Evolutionary conservation across 2,888 invertebrate species (phyloP).

Genomic region (Augochlorella aurata): DNA sequence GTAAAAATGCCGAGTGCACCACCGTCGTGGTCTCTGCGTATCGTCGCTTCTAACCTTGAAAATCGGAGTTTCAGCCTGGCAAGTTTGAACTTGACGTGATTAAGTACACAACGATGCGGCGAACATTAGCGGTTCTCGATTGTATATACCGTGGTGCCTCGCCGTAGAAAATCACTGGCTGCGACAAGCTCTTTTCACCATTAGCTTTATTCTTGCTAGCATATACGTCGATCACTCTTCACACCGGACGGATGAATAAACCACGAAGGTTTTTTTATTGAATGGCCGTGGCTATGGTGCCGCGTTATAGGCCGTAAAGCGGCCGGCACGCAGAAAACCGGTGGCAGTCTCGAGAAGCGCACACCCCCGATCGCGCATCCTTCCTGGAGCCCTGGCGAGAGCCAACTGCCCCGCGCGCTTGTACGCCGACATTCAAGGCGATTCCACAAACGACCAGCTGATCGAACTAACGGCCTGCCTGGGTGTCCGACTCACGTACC

Average conservation of each 20-base stretch:
- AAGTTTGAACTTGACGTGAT: conserved; percentile 4
- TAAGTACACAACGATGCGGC: conserved; percentile 24
- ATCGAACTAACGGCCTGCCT: conserved; percentile 36
- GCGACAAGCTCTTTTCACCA: not conserved
- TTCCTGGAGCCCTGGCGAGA: conserved; percentile 73
- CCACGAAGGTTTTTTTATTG: conserved; percentile 22
- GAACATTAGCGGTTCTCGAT: conserved; percentile 8
- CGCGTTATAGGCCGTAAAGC: conserved; percentile 58
- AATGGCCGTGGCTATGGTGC: conserved; percentile 53
- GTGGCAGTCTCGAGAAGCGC: conserved; percentile 52
- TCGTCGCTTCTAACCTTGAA: conserved; percentile 33
- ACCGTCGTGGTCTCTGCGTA: conserved; percentile 5
- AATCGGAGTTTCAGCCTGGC: conserved; percentile 10
- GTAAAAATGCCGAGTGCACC: conserved; percentile 26
- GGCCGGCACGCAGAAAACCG: conserved; percentile 60
- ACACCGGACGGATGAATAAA: conserved; percentile 42
- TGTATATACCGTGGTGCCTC: conserved; percentile 1
- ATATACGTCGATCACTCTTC: conserved; percentile 26
- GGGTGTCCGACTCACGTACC: conserved; percentile 15
- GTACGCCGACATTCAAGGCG: conserved; percentile 60
- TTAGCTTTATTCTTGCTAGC: conserved; percentile 1
- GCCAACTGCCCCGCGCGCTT: conserved; percentile 70
- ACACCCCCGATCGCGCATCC: conserved; percentile 67
- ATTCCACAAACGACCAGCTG: conserved; percentile 63
- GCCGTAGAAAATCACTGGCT: conserved; percentile 16